phyloP scores from a whole-genome alignment of 2,888 invertebrate species.

The Punctoribates punctum region DNA sequence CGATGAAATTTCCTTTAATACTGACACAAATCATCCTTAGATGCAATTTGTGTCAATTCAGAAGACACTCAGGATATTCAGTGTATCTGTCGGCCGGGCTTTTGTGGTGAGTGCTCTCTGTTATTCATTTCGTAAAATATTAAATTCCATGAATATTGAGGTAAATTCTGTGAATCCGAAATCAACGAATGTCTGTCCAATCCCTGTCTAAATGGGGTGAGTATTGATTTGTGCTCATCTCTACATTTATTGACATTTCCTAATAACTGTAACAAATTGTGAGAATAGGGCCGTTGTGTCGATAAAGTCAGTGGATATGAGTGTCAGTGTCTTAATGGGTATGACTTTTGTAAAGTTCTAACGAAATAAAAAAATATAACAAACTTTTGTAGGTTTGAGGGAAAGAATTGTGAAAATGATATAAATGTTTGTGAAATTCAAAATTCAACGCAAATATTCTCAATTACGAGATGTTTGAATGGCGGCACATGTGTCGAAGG shows the following conservation, averaged over 20 bases:
- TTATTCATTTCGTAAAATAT: background rate
- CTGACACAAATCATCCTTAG: background rate
- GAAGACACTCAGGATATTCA: background rate
- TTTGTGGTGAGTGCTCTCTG: background rate
- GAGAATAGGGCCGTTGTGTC: constrained; percentile 32
- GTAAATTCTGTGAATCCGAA: constrained; percentile 36
- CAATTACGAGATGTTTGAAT: constrained; percentile 16
- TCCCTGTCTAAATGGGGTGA: constrained; percentile 39
- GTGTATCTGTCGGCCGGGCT: constrained; percentile 34
- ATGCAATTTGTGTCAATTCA: constrained; percentile 16
- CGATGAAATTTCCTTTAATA: background rate
- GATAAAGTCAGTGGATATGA: constrained; percentile 30
- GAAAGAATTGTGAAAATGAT: constrained; percentile 39
- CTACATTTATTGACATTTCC: background rate
- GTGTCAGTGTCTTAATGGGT: constrained; percentile 32
- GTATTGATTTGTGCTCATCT: background rate
- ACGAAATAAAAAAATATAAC: background rate
- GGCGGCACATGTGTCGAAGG: constrained; percentile 40
- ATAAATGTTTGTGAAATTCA: constrained; percentile 29
- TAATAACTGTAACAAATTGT: background rate
- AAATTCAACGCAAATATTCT: background rate
- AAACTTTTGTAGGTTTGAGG: background rate
- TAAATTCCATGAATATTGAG: background rate
- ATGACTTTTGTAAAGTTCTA: too few relatives aligned
- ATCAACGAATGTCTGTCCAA: constrained; percentile 39